phyloP scores from a whole-genome alignment of 2,888 invertebrate genomes.

The Harmothoe impar region DNA sequence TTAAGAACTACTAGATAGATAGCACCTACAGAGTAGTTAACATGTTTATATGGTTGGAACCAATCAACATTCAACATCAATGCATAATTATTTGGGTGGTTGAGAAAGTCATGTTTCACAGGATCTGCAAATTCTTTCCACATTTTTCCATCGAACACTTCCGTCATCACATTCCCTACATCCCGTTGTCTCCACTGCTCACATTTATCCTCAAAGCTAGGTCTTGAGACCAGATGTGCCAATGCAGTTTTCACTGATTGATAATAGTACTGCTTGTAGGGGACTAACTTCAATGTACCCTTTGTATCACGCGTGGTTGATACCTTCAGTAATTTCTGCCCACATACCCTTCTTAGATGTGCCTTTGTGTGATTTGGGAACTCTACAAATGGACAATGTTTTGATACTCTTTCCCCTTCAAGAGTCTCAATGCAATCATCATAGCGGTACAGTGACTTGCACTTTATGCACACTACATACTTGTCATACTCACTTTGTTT shows the following conservation, averaged over 20 bases:
- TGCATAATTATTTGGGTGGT: background rate
- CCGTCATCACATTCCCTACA: background rate
- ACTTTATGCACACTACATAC: constrained; percentile 5
- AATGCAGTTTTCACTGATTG: background rate
- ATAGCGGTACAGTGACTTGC: background rate
- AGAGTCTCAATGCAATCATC: background rate
- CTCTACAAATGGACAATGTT: too few relatives aligned
- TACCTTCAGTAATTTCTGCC: background rate
- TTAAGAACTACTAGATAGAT: background rate
- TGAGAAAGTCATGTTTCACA: background rate
- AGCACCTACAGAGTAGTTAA: background rate
- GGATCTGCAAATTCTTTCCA: constrained; percentile 33
- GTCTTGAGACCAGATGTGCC: background rate
- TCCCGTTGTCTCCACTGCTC: background rate
- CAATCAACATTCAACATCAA: constrained; percentile 35
- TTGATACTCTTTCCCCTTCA: background rate
- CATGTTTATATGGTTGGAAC: constrained; percentile 38
- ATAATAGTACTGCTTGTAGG: too few relatives aligned
- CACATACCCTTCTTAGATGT: background rate
- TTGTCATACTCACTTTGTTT: background rate
- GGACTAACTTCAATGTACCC: background rate
- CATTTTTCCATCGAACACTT: too few relatives aligned
- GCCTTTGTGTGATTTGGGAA: background rate
- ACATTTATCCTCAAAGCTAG: background rate
- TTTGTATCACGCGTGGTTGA: background rate